Evolutionary conservation across 2,797 vertebrate genomes (phyloP).

Genomic region (Sebastes kiyomatsui): DNA sequence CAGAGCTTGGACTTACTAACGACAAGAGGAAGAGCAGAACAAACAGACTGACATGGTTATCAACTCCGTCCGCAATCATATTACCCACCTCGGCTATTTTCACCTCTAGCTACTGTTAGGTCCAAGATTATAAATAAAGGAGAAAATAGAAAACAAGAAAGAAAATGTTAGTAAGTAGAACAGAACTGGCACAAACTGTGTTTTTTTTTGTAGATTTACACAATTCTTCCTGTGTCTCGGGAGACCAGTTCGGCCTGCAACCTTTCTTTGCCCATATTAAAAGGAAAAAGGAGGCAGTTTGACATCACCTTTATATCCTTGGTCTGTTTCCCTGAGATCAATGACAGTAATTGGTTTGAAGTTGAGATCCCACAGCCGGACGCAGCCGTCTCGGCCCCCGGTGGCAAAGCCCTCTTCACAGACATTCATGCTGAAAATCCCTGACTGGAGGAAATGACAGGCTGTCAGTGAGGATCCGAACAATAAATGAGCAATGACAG

Average conservation of each 20-base stretch:
- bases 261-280: conserved; percentile 22
- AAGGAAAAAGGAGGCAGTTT: conserved; percentile 22
- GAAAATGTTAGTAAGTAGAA: conserved; percentile 56
- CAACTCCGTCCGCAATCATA: conserved; percentile 55
- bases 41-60: conserved; percentile 69
- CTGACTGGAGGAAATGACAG: conserved; percentile 89
- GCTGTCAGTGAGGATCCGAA: conserved; percentile 69
- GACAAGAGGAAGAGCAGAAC: conserved; percentile 67
- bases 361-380: conserved; percentile 98
- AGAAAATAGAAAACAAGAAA: conserved; percentile 63
- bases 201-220: neutral
- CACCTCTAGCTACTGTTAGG: conserved; percentile 85
- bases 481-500: conserved; percentile 66
- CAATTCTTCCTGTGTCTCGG: neutral
- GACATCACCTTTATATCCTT: conserved; percentile 98
- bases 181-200: conserved; percentile 19
- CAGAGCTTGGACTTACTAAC: conserved; percentile 64
- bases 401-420: conserved; percentile 99
- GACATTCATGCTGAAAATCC: conserved; percentile 99
- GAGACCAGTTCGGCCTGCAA: conserved; percentile 16
- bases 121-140: conserved; percentile 71
- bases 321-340: conserved; percentile 99
- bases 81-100: conserved; percentile 87
- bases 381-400: conserved; percentile 96
- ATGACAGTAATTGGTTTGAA: conserved; percentile 99